Conservation (phyloP, 2,113 vertebrate species). For the Capra hircus region DNA sequence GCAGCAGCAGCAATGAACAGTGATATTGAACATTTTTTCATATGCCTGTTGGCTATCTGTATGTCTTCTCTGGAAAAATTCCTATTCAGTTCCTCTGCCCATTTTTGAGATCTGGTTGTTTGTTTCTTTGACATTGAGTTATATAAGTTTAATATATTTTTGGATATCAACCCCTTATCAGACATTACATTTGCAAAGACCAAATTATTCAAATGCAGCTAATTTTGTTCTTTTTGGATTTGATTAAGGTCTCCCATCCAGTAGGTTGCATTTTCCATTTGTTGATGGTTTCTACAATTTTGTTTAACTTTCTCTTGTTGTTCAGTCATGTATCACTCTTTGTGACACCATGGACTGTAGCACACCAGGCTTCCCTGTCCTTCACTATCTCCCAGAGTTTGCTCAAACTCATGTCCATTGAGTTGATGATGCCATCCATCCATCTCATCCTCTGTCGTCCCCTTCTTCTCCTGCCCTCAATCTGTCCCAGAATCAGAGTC, state of each 20-base stretch:
- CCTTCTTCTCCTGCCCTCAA: not conserved
- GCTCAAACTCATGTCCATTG: not conserved
- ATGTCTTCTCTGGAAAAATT: not conserved
- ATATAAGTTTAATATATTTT: not conserved
- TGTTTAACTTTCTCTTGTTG: not conserved
- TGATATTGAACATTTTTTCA: not conserved
- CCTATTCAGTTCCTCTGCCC: not conserved
- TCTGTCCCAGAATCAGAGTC: not conserved
- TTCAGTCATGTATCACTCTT: not conserved
- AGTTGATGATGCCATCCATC: not conserved
- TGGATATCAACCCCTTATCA: not conserved
- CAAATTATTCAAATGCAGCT: not conserved
- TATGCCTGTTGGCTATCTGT: not conserved
- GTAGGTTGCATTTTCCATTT: not conserved
- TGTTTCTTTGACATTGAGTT: not conserved
- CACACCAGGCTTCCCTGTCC: not conserved
- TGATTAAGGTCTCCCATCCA: not conserved
- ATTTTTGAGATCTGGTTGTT: not conserved
- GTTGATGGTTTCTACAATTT: not conserved
- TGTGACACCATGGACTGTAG: not conserved
- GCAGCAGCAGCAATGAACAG: not conserved
- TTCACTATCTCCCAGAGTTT: not conserved
- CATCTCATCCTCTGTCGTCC: not conserved
- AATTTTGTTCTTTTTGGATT: not conserved
- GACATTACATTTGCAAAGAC: not conserved